Evolutionary conservation across 2,888 invertebrate genomes (phyloP).

Genomic region (Mellilla xanthometata): DNA sequence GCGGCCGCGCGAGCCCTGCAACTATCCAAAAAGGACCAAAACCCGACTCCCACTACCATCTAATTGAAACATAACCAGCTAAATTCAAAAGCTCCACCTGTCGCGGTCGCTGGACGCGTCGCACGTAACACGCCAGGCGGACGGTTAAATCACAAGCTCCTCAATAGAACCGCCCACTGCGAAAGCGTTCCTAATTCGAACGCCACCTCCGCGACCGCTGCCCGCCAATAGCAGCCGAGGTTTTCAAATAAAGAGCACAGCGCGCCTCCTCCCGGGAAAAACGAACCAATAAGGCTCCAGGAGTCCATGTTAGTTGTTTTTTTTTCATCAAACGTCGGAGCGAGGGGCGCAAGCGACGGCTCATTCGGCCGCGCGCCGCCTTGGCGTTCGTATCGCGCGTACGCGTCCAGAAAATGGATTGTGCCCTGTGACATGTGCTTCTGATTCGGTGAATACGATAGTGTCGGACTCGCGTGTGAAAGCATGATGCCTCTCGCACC

Average conservation of each 20-base stretch:
- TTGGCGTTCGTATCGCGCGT: constrained; percentile 76
- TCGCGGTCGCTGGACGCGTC: constrained; percentile 48
- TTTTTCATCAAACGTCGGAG: constrained; percentile 57
- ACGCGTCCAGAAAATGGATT: constrained; percentile 72
- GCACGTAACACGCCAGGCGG: constrained; percentile 61
- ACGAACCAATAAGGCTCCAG: constrained; percentile 57
- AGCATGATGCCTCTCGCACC: constrained; percentile 98
- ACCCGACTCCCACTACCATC: constrained; percentile 59
- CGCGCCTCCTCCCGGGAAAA: constrained; percentile 53
- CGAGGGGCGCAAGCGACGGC: constrained; percentile 47
- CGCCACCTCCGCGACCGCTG: constrained; percentile 55
- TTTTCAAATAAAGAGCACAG: constrained; percentile 61
- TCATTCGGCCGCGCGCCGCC: constrained; percentile 80
- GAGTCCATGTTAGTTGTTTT: constrained; percentile 71
- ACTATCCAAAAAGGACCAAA: constrained; percentile 59
- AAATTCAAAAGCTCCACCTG: constrained; percentile 59
- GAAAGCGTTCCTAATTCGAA: constrained; percentile 71
- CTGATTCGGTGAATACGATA: constrained; percentile 65
- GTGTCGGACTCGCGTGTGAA: constrained; percentile 72
- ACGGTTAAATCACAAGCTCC: constrained; percentile 69
- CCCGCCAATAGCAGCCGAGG: constrained; percentile 54
- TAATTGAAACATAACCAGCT: constrained; percentile 73
- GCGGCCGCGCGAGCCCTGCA: constrained; percentile 43
- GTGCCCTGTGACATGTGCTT: constrained; percentile 79
- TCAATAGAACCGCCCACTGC: constrained; percentile 66